Percentiles rank a stretch among this genome's conserved stretches.
These are phyloP conservation scores for Haliaeetus leucogaster DNA, from an alignment of 2,113 vertebrate genomes.

Conservation along the genomic window DNA sequence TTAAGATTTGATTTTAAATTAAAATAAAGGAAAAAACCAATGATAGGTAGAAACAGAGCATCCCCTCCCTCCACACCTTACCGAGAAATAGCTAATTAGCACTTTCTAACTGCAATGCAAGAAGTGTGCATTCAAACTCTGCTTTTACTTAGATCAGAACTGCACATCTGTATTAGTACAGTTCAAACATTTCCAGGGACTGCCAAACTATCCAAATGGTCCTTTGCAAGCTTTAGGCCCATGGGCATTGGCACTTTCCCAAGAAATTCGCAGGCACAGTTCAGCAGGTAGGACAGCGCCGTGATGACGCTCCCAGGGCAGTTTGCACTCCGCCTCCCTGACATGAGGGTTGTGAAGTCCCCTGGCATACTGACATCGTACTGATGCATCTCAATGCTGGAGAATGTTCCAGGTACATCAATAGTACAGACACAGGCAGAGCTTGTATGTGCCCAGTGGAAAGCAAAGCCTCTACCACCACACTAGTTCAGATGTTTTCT, in stretches of 20 bases:
- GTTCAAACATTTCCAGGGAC: not conserved
- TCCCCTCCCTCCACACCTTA: not conserved
- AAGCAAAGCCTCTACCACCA: not conserved
- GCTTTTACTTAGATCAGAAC: not conserved
- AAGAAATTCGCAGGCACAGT: not conserved
- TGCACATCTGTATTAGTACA: not conserved
- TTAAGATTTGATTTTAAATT: not conserved
- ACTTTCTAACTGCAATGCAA: not conserved
- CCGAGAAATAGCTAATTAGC: not conserved
- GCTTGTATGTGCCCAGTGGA: not conserved
- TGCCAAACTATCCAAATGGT: rapidly evolving
- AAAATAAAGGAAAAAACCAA: not conserved
- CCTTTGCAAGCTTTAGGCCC: not conserved
- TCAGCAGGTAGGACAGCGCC: not conserved
- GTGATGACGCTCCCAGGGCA: not conserved
- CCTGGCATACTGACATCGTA: rapidly evolving
- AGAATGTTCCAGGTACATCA: not conserved
- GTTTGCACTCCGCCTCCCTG: not conserved
- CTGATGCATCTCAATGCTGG: rapidly evolving
- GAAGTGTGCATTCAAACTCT: not conserved
- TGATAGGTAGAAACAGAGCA: not conserved
- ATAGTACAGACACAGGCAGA: not conserved
- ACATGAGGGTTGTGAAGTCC: no score
- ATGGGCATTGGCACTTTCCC: not conserved
- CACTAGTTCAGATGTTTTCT: not conserved